Base-by-base conservation (phyloP, 1,140 invertebrate genomes). In the Drosophila quadrilineata region DNA sequence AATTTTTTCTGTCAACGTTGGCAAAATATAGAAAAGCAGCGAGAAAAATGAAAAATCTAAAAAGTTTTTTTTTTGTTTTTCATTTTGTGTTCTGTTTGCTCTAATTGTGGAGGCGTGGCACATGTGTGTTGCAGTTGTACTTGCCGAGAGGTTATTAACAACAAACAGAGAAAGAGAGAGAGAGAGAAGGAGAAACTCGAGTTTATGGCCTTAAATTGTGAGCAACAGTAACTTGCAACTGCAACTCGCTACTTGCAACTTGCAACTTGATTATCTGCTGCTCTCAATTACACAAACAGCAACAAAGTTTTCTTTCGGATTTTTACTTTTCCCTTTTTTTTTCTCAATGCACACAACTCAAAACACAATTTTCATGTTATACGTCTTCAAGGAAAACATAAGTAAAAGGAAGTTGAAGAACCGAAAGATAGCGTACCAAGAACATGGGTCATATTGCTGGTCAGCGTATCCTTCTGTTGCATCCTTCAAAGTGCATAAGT, bases 1-100 rank as follows among this genome's bases (percentile, higher is more conserved):
- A 82, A 82, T 82, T 82, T n/a, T n/a, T 82, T 82, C 77, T 82
- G 77, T 82, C 77, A 77, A 73, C 77, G 77, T 63, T 84, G 12
- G 77, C 77, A 54, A 63, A 79, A 80, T 82, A n/a, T n/a, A n/a
- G n/a, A n/a, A n/a, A n/a, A n/a, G n/a, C n/a, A n/a, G n/a, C n/a
- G n/a, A n/a, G 12, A 33, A 10, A n/a, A 33, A 33, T 10, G 38
- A 41, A 41, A 26, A 43, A 16, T 14, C 17, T 24, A 68, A 53
- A 26, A 54, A 26, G 73, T 63, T 26, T 63, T 33, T 43, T 65
- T 38, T 43, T 49, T 33, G 14, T 16, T 22, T 22, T n/a, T n/a
- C n/a, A n/a, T n/a, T n/a, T n/a, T n/a, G n/a, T n/a, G n/a, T n/a
- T n/a, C n/a, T n/a, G n/a, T n/a, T n/a, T n/a, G n/a, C n/a, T n/a